A percentile compares a stretch with the other conserved stretches of the same genome.
These are phyloP conservation scores for Rhodinocichla rosea DNA, from an alignment of 2,113 vertebrate species.

Conservation along the genomic window DNA sequence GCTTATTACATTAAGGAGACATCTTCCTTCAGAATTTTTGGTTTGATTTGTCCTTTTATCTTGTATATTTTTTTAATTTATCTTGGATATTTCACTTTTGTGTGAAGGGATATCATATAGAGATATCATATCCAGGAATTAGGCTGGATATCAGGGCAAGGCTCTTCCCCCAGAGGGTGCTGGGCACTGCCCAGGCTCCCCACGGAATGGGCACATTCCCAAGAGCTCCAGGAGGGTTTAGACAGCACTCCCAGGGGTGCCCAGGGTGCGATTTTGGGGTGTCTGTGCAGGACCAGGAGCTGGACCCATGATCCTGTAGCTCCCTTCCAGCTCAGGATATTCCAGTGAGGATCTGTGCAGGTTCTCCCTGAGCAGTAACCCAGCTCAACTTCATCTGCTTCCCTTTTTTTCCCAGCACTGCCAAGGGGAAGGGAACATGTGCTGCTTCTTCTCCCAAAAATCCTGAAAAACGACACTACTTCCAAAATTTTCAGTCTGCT, in stretches of 20 bases:
- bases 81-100: accelerated
- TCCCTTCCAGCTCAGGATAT: not conserved
- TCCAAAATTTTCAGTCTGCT: not conserved
- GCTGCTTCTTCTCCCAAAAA: not conserved
- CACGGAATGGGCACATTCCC: not conserved
- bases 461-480: not conserved
- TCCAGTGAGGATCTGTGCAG: not conserved
- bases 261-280: not conserved
- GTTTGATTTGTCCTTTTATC: not conserved
- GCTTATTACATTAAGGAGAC: not conserved
- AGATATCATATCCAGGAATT: not conserved
- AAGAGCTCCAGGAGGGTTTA: not conserved
- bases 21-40: not conserved
- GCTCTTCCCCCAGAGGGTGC: not conserved
- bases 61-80: not conserved
- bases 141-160: accelerated
- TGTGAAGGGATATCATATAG: not conserved
- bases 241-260: accelerated
- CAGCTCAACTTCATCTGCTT: not conserved
- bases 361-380: not conserved
- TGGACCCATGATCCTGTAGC: not conserved
- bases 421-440: not conserved
- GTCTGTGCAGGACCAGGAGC: not conserved
- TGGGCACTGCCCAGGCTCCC: not conserved
- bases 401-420: not conserved